Conservation (phyloP, 2,888 invertebrate genomes). For the Dastarcus helophoroides region DNA sequence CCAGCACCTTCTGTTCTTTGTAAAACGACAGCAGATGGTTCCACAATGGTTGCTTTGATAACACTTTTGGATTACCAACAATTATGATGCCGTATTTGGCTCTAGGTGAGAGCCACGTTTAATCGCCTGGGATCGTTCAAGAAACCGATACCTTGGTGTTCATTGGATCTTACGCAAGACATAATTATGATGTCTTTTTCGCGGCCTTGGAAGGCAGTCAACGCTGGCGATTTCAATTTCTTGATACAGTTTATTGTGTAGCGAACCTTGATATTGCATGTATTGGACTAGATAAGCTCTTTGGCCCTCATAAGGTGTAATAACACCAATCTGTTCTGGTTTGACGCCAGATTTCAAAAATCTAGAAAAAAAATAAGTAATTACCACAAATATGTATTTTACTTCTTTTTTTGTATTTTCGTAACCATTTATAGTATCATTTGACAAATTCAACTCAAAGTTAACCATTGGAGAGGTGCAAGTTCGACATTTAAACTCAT, state of each 20-base stretch:
- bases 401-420: too few species aligned
- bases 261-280: constrained; percentile 96
- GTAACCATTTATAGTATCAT: too few species aligned
- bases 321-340: constrained; percentile 97
- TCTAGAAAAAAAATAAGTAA: constrained; percentile 33
- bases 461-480: too few species aligned
- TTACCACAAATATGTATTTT: not conserved
- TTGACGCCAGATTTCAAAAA: constrained; percentile 91
- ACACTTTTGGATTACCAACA: constrained; percentile 97
- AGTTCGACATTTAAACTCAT: too few species aligned
- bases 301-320: constrained; percentile 98
- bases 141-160: constrained; percentile 98
- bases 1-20: constrained; percentile 92
- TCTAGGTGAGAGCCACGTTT: constrained; percentile 94
- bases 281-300: constrained; percentile 94
- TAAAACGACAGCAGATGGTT: constrained; percentile 94
- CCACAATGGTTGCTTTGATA: constrained; percentile 97
- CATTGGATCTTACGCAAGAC: constrained; percentile 97
- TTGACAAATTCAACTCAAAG: too few species aligned
- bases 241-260: constrained; percentile 93
- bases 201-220: constrained; percentile 96
- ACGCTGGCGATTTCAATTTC: constrained; percentile 99
- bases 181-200: constrained; percentile 99
- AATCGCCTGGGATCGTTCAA: constrained; percentile 94
- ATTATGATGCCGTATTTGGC: constrained; percentile 97